phyloP scores from a whole-genome alignment of 2,888 invertebrate genomes.

The Tetranychus piercei region DNA sequence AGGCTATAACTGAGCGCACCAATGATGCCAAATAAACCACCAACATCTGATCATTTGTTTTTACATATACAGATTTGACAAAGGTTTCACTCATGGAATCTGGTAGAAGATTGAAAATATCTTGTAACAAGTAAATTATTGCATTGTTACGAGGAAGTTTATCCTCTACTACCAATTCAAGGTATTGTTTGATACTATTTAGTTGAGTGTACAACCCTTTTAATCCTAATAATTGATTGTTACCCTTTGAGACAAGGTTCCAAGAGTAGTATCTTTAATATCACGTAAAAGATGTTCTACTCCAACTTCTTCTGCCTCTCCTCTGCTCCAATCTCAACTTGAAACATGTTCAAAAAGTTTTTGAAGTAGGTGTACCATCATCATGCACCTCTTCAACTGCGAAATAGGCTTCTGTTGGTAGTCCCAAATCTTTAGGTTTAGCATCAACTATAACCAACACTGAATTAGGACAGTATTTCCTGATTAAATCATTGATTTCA shows the following conservation, averaged over 20 bases:
- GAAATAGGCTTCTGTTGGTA: slow-evolving; percentile 96
- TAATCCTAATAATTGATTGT: slow-evolving; percentile 83
- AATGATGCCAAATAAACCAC: slow-evolving; percentile 93
- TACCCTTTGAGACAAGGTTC: slow-evolving; percentile 86
- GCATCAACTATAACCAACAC: slow-evolving; percentile 96
- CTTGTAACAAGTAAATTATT: slow-evolving; percentile 86
- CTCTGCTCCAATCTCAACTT: slow-evolving; percentile 98
- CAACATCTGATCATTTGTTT: slow-evolving; percentile 97
- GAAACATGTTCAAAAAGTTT: slow-evolving; percentile 98
- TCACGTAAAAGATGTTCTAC: slow-evolving; percentile 78
- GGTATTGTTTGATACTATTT: slow-evolving; percentile 74
- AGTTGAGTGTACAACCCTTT: slow-evolving; percentile 84
- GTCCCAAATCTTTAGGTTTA: slow-evolving; percentile 77
- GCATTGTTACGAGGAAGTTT: slow-evolving; percentile 93
- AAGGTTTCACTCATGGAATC: slow-evolving; percentile 83
- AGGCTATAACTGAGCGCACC: slow-evolving; percentile 75
- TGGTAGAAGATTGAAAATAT: slow-evolving; percentile 90
- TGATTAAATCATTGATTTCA: slow-evolving; percentile 83
- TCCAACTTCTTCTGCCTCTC: slow-evolving; percentile 99
- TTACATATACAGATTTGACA: slow-evolving; percentile 83
- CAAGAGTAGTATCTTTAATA: slow-evolving; percentile 69
- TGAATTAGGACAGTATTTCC: slow-evolving; percentile 88
- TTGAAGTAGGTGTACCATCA: slow-evolving; percentile 94
- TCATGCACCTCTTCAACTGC: slow-evolving; percentile 98
- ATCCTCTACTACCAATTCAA: slow-evolving; percentile 64